A percentile compares a stretch with the other conserved stretches of the same genome.
Evolutionary conservation across 2,888 invertebrate species (phyloP).

Genomic region (Drosophila fulvimacula): DNA sequence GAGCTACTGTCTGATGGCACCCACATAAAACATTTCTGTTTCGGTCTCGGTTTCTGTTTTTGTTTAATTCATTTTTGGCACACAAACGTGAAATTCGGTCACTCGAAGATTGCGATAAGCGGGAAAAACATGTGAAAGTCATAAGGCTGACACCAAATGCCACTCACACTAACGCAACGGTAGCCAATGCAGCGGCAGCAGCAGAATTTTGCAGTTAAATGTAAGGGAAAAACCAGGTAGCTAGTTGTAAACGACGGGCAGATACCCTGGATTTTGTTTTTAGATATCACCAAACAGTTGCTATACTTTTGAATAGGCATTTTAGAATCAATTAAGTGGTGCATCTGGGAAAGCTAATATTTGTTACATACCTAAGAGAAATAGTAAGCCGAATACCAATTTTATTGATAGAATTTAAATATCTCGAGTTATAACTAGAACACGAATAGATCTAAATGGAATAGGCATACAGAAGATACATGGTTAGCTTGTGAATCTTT

Average conservation of each 20-base stretch:
- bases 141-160: slow-evolving; percentile 55
- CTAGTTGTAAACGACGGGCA: not conserved
- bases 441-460: not conserved
- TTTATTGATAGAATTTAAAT: not conserved
- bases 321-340: not conserved
- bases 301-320: too few relatives aligned
- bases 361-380: too few relatives aligned
- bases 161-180: slow-evolving; percentile 16
- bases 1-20: slow-evolving; percentile 62
- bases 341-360: not conserved
- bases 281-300: not conserved
- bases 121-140: slow-evolving; percentile 62
- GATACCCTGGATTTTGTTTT: not conserved
- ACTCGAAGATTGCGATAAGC: slow-evolving; percentile 66
- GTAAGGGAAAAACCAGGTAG: not conserved
- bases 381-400: not conserved
- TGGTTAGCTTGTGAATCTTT: not conserved
- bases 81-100: slow-evolving; percentile 61
- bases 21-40: slow-evolving; percentile 69
- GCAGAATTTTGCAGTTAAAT: slow-evolving; percentile 17
- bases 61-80: slow-evolving; percentile 75
- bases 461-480: not conserved
- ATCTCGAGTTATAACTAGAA: not conserved
- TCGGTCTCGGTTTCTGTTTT: slow-evolving; percentile 26
- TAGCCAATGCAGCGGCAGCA: slow-evolving; percentile 2